Conservation (phyloP, 2,113 vertebrate genomes). For the Corythornis madagascariensis region DNA sequence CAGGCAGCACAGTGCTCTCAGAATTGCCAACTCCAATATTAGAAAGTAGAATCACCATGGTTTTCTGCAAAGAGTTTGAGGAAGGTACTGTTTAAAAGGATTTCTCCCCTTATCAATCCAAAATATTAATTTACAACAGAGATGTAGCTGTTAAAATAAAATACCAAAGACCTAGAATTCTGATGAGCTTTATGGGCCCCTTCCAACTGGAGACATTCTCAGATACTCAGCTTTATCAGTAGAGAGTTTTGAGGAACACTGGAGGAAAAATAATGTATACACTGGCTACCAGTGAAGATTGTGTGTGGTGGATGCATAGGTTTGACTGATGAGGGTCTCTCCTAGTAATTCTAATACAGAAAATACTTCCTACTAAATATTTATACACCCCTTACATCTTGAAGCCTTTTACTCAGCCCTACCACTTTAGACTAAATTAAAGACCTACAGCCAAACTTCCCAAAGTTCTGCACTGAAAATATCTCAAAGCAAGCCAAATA, state of each 20-base stretch:
- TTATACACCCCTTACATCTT: background rate
- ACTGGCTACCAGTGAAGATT: background rate
- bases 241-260: background rate
- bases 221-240: background rate
- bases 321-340: background rate
- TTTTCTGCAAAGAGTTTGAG: background rate
- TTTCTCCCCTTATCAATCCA: background rate
- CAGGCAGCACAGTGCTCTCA: background rate
- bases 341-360: background rate
- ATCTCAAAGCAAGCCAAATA: background rate
- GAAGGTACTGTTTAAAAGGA: background rate
- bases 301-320: background rate
- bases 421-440: background rate
- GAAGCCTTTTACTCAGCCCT: background rate
- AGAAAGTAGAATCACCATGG: background rate
- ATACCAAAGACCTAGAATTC: background rate
- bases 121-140: background rate
- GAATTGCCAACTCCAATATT: background rate
- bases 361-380: background rate
- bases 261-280: background rate
- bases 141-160: background rate
- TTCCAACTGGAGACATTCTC: background rate
- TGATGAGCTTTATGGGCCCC: background rate
- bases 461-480: background rate
- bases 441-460: background rate